phyloP scores from a whole-genome alignment of 1,140 invertebrate species.

The Calliopsis andreniformis region DNA sequence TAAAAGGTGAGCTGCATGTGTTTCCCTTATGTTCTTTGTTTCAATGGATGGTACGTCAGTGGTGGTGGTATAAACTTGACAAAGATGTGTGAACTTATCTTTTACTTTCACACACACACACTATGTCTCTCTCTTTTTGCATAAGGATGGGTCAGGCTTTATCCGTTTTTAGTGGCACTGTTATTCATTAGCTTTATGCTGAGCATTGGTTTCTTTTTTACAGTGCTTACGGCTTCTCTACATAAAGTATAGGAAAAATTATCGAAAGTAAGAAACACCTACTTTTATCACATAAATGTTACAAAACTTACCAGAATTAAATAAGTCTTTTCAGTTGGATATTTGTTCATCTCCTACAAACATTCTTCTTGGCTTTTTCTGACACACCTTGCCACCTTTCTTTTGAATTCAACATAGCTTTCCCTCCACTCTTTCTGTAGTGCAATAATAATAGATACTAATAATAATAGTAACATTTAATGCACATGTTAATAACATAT shows the following conservation, averaged over 20 bases:
- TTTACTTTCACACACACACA: constrained; percentile 62
- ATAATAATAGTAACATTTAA: neutral
- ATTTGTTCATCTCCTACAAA: constrained; percentile 84
- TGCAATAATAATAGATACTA: constrained; percentile 36
- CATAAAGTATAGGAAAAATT: constrained; percentile 20
- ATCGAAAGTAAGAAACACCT: neutral
- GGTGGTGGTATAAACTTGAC: constrained; percentile 73
- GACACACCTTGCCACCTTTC: constrained; percentile 98
- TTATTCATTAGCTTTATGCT: constrained; percentile 77
- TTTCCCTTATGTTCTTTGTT: constrained; percentile 70
- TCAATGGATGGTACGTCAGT: constrained; percentile 76
- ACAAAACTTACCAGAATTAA: constrained; percentile 78
- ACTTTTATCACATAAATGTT: neutral
- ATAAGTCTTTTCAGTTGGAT: constrained; percentile 81
- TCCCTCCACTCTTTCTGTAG: constrained; percentile 98
- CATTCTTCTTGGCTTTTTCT: constrained; percentile 99
- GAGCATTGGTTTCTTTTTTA: constrained; percentile 77
- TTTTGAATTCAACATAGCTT: constrained; percentile 97
- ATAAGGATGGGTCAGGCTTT: constrained; percentile 78
- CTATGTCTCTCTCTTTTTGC: constrained; percentile 67
- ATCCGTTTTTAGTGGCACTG: constrained; percentile 78
- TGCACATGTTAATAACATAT: neutral
- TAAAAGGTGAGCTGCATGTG: constrained; percentile 79
- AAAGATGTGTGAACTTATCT: constrained; percentile 73
- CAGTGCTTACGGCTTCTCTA: constrained; percentile 80